phyloP scores from a whole-genome alignment of 2,797 vertebrate species.

The Coregonus ussuriensis region DNA sequence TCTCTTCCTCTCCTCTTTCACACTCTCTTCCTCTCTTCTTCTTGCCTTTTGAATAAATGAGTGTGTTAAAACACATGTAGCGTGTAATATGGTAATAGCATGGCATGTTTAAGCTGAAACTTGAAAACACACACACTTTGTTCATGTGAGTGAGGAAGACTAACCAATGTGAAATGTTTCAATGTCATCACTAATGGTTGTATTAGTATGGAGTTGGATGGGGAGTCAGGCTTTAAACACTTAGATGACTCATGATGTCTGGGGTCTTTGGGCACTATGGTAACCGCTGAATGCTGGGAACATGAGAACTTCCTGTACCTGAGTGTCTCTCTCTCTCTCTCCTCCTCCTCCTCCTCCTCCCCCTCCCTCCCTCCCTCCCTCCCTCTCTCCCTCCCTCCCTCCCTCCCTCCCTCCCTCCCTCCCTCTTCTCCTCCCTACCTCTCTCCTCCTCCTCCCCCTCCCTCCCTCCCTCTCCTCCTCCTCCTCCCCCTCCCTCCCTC shows the following conservation, averaged over 20 bases:
- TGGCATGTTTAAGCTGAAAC: too few relatives aligned
- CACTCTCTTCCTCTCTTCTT: neutral
- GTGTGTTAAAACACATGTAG: too few relatives aligned
- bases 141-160: too few relatives aligned
- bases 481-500: neutral
- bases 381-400: neutral
- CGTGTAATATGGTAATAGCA: too few relatives aligned
- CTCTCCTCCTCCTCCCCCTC: neutral
- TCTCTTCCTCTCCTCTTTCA: neutral
- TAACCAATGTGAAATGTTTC: neutral
- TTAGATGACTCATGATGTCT: constrained; percentile 14
- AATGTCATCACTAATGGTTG: neutral
- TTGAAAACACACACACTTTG: too few relatives aligned
- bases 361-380: neutral
- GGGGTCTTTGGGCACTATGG: neutral
- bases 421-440: neutral
- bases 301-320: constrained; percentile 3
- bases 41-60: too few relatives aligned
- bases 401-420: neutral
- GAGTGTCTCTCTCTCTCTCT: neutral
- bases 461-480: too few relatives aligned
- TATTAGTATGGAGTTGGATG: neutral
- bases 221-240: neutral
- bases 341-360: neutral
- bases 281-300: neutral